Evolutionary conservation across 2,888 invertebrate species (phyloP).

Genomic region (Bembecia ichneumoniformis): DNA sequence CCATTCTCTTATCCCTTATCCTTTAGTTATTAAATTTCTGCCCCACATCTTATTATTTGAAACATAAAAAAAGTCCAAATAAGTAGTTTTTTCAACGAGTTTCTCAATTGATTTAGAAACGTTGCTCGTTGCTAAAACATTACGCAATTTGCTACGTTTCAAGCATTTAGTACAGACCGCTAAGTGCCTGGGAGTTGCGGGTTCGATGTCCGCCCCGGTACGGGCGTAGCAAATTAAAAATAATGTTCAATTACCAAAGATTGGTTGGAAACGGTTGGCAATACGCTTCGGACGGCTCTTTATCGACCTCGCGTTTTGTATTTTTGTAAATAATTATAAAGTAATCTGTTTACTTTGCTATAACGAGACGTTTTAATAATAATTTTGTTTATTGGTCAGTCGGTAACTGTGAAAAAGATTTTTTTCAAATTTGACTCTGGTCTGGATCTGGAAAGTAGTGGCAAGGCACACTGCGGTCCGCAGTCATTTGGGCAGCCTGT

Average conservation of each 20-base stretch:
- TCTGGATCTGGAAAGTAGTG: too few relatives aligned
- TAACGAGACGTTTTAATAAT: background rate
- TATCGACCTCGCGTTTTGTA: background rate
- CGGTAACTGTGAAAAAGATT: too few relatives aligned
- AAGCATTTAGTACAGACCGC: background rate
- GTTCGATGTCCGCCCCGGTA: conserved; percentile 10
- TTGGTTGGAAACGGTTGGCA: conserved; percentile 25
- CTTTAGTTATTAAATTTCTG: too few relatives aligned
- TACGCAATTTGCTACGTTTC: background rate
- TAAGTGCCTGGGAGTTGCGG: background rate
- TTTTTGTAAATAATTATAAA: background rate
- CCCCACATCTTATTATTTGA: too few relatives aligned
- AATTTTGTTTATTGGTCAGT: too few relatives aligned
- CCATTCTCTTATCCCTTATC: too few relatives aligned
- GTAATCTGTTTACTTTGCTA: background rate
- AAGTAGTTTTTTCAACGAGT: background rate
- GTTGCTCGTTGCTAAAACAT: background rate
- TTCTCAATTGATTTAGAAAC: background rate
- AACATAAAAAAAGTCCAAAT: too few relatives aligned
- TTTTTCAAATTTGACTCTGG: too few relatives aligned
- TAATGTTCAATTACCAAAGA: conserved; percentile 16
- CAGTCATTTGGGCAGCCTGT: too few relatives aligned
- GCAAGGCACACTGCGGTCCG: too few relatives aligned
- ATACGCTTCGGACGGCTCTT: conserved; percentile 20
- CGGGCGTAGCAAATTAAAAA: conserved; percentile 15